Percentiles rank a stretch among this genome's conserved stretches.
Conservation (phyloP, 1,140 invertebrate species). For the Uloborus diversus region DNA sequence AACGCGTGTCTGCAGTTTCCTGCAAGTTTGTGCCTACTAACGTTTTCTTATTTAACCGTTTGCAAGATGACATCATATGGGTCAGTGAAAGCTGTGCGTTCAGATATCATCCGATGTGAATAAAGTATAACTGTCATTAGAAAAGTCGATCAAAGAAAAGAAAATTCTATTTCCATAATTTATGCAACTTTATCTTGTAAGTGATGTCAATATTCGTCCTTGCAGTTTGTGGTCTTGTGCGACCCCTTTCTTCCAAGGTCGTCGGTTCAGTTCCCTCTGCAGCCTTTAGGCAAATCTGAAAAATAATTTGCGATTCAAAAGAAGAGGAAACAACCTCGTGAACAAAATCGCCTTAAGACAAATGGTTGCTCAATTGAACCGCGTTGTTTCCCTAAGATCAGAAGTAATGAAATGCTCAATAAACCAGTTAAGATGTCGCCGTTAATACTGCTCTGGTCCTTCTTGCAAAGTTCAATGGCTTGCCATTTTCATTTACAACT, state of each 20-base stretch:
- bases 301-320: slow-evolving; percentile 53
- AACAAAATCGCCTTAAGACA: slow-evolving; percentile 43
- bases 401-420: slow-evolving; percentile 55
- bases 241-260: slow-evolving; percentile 52
- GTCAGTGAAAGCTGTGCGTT: too few species aligned
- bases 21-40: too few species aligned
- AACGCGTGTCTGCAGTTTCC: too few species aligned
- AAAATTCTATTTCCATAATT: too few species aligned
- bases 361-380: slow-evolving; percentile 50
- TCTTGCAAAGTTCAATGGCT: slow-evolving; percentile 51
- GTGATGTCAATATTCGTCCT: too few species aligned
- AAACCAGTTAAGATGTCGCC: slow-evolving; percentile 56
- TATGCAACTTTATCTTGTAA: too few species aligned
- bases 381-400: slow-evolving; percentile 55
- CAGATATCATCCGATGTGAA: too few species aligned
- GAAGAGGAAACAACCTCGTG: slow-evolving; percentile 47
- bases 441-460: slow-evolving; percentile 46
- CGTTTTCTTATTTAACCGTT: too few species aligned
- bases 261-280: slow-evolving; percentile 50
- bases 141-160: too few species aligned
- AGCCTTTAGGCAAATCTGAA: slow-evolving; percentile 27
- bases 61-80: too few species aligned
- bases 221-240: background rate
- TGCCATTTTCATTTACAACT: slow-evolving; percentile 54
- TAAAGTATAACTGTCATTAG: too few species aligned